Conservation (phyloP, 2,888 invertebrate genomes). For the Platypus cylindrus region DNA sequence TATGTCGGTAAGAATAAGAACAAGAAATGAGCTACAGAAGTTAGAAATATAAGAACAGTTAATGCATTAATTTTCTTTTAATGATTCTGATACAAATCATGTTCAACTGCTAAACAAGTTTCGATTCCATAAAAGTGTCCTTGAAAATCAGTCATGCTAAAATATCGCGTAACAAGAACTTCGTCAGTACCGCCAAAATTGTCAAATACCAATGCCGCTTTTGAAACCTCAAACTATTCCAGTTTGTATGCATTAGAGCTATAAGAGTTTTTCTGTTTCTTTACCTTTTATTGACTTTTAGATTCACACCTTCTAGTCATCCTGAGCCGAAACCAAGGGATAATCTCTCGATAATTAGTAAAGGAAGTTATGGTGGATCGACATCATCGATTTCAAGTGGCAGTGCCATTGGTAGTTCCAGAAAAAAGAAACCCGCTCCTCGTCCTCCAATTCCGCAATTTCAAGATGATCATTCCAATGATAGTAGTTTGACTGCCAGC, state of each 20-base stretch:
- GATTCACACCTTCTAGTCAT: conserved; percentile 9
- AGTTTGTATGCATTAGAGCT: conserved; percentile 4
- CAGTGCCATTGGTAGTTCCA: conserved; percentile 31
- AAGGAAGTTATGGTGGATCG: conserved; percentile 29
- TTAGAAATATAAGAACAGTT: too few species aligned
- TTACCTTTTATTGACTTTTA: neutral
- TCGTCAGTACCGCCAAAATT: conserved; percentile 7
- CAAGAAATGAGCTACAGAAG: too few species aligned
- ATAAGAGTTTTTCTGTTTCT: neutral
- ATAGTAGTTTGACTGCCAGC: conserved; percentile 28
- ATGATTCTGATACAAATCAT: too few species aligned
- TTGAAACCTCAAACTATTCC: conserved; percentile 8
- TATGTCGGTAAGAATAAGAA: too few species aligned
- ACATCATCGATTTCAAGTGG: conserved; percentile 33
- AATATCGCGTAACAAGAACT: conserved; percentile 31
- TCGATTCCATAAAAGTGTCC: too few species aligned
- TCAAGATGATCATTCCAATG: conserved; percentile 18
- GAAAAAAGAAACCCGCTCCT: conserved; percentile 58
- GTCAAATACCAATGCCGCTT: conserved; percentile 5
- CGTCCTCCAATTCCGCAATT: conserved; percentile 42
- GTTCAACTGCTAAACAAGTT: too few species aligned
- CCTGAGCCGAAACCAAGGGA: conserved; percentile 31
- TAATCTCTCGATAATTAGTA: conserved; percentile 23
- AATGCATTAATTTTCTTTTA: too few species aligned
- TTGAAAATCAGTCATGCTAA: too few species aligned